Conservation (phyloP, 92 coral and sea anemone genomes). For the Parazoanthus darwini region DNA sequence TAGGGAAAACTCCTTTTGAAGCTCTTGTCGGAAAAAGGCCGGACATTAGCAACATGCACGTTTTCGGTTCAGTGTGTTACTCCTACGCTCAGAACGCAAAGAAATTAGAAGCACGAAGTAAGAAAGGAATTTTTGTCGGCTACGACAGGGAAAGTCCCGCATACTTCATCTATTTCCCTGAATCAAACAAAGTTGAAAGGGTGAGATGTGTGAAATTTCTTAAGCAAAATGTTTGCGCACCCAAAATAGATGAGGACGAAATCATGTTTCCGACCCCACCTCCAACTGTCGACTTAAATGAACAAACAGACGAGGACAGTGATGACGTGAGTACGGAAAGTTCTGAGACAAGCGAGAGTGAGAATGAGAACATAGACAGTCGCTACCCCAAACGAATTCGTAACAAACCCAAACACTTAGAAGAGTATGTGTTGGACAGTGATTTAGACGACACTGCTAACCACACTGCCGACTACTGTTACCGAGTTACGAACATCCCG, state of each 20-base stretch:
- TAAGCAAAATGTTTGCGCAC: neutral
- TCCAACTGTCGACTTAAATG: neutral
- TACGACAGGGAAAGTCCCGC: constrained; percentile 31
- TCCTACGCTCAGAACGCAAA: constrained; percentile 53
- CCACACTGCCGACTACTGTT: constrained; percentile 51
- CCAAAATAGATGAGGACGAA: constrained; percentile 1
- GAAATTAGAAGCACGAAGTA: constrained; percentile 45
- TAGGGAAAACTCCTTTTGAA: constrained; percentile 53
- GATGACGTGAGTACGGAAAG: constrained; percentile 15
- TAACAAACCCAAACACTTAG: constrained; percentile 25
- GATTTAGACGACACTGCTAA: constrained; percentile 42
- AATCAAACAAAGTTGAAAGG: neutral
- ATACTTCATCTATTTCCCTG: constrained; percentile 13
- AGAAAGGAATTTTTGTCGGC: constrained; percentile 39
- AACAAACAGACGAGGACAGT: constrained; percentile 22
- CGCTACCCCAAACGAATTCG: constrained; percentile 30
- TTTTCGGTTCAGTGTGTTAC: constrained; percentile 47
- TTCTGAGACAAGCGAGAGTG: neutral
- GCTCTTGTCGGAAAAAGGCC: constrained; percentile 50
- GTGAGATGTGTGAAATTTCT: constrained; percentile 36
- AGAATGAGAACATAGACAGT: neutral
- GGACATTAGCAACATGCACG: constrained; percentile 50
- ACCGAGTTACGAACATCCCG: constrained; percentile 50
- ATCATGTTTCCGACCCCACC: constrained; percentile 17
- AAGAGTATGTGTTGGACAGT: neutral